Conservation (phyloP, 2,888 invertebrate species). For the Bellardia pandia region DNA sequence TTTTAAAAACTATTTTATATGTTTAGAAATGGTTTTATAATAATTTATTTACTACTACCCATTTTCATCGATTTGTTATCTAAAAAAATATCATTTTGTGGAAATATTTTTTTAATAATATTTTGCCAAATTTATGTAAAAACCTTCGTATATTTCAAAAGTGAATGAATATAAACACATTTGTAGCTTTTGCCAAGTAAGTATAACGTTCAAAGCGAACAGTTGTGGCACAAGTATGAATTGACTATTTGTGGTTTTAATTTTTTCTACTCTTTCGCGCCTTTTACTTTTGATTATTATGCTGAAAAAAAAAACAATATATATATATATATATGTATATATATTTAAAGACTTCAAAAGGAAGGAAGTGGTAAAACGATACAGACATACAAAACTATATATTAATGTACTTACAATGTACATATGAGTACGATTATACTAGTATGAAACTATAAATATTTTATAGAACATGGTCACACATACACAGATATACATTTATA, state of each 20-base stretch:
- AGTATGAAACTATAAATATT: constrained; percentile 7
- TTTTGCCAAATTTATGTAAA: background rate
- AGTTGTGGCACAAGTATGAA: constrained; percentile 29
- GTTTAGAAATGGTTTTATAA: too few species aligned
- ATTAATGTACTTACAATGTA: constrained; percentile 20
- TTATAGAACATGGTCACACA: background rate
- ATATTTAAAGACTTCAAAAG: constrained; percentile 46
- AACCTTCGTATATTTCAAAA: background rate
- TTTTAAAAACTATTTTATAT: too few species aligned
- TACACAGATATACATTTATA: background rate
- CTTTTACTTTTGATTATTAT: constrained; percentile 61
- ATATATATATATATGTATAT: too few species aligned
- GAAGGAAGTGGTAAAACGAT: constrained; percentile 61
- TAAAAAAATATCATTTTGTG: background rate
- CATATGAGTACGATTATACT: background rate
- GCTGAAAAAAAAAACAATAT: background rate
- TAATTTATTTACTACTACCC: too few species aligned
- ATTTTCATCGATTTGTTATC: too few species aligned
- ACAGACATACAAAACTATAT: constrained; percentile 36
- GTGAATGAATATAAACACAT: background rate
- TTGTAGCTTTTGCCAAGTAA: constrained; percentile 24
- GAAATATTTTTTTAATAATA: background rate
- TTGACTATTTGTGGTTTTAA: constrained; percentile 59
- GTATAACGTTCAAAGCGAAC: background rate
- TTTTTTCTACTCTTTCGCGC: constrained; percentile 52